Base-by-base conservation (phyloP, 2,888 invertebrate genomes). In the Acronicta leporina region DNA sequence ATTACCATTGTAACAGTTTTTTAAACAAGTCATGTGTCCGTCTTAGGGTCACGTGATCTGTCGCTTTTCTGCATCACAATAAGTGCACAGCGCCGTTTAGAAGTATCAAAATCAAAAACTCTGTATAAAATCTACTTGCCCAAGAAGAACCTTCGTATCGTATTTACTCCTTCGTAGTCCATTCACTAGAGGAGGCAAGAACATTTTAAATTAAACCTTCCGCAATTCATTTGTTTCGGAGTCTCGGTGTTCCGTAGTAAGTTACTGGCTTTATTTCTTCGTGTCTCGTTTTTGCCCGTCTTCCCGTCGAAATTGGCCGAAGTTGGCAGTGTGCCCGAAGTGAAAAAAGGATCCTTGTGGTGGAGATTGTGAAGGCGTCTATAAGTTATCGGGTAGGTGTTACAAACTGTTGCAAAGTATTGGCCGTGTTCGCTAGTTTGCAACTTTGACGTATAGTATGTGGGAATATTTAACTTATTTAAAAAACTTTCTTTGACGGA, bases 141-240 rank as follows among this genome's bases (percentile, higher is more conserved):
- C 14, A 5, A 25, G 25, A 38, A 41, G 7, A 50, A 16, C 14
- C 14, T 58, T 63, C 55, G 72, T 55, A 53, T 56, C 33, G 38
- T 44, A 44, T 60, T 48, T 50, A 45, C 52, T 60, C 48, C 41
- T 46, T 45, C 42, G 20, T 14, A 38, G 41, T 56, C 20, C 42
- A 68, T 61, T 68, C 38, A 56, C 50, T 54, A 58, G 49, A 48
- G 25, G 46, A 51, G 40, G 43, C 46, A 58, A 60, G 50, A 50
- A 68, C 64, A 61, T 78, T 78, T 59, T 69, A 64, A 78, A 78
- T 77, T 58, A 75, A 78, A 73, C 55, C 54, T 56, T 30, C 56
- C 50, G 55, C 61, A 46, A 68, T 70, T 75, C 76, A 70, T 69
- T 75, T 69, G 61, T 72, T 75, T 55, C 63, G 13, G 7, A 43